Conservation (phyloP, 2,888 invertebrate genomes). For the Onchidella celtica region DNA sequence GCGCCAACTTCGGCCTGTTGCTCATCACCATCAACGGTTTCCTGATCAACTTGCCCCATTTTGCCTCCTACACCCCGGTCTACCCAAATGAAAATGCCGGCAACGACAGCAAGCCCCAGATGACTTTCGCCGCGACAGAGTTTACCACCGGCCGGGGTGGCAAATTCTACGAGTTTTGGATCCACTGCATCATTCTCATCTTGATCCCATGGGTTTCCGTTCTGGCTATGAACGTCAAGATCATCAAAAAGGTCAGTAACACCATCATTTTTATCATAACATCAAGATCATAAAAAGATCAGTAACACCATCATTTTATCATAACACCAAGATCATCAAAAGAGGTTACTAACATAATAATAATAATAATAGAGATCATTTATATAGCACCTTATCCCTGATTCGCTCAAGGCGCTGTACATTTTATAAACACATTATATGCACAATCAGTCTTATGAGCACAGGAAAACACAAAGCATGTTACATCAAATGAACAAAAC, state of each 20-base stretch:
- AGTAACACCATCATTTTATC: no score
- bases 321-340: no score
- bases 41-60: conserved; percentile 68
- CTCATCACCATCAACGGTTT: conserved; percentile 63
- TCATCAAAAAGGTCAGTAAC: conserved; percentile 57
- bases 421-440: no score
- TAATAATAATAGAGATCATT: no score
- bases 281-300: no score
- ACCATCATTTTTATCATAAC: neutral
- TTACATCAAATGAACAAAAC: no score
- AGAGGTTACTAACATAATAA: no score
- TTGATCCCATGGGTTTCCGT: conserved; percentile 66
- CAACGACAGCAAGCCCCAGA: neutral
- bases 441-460: no score
- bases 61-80: conserved; percentile 59
- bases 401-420: no score
- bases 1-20: conserved; percentile 59
- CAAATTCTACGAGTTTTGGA: conserved; percentile 68
- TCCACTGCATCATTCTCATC: conserved; percentile 70
- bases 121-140: conserved; percentile 52
- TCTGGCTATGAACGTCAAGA: conserved; percentile 63
- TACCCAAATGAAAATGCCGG: neutral
- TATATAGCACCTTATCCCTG: no score
- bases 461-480: no score
- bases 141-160: conserved; percentile 61